Conservation (phyloP, 2,113 vertebrate species). For the Uria lomvia region DNA sequence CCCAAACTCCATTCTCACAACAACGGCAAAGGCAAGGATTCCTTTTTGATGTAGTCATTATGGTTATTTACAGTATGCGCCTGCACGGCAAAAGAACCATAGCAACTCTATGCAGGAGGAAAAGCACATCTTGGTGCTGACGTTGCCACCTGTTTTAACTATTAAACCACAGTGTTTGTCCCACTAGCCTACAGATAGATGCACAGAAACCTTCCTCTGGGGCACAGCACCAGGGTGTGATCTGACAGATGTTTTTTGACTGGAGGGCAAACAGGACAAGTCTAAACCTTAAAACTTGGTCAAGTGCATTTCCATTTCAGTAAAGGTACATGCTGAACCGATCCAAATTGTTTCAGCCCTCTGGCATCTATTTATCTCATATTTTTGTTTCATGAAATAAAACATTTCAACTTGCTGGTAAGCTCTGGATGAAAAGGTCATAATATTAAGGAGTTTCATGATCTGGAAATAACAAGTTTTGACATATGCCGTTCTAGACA, state of each 20-base stretch:
- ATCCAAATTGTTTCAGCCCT: neutral
- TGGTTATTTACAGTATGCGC: neutral
- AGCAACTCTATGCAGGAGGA: neutral
- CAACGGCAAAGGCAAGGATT: neutral
- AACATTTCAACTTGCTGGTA: neutral
- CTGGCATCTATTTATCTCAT: neutral
- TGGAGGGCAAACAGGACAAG: neutral
- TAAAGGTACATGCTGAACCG: neutral
- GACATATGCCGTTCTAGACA: neutral
- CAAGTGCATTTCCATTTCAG: neutral
- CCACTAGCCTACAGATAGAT: neutral
- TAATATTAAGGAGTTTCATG: neutral
- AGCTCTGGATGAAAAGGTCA: neutral
- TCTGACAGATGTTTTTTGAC: neutral
- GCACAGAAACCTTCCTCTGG: neutral
- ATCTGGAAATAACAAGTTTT: constrained; percentile 20
- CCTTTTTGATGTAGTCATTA: neutral
- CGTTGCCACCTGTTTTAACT: neutral
- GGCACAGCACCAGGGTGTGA: neutral
- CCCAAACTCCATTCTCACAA: neutral
- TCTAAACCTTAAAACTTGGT: neutral
- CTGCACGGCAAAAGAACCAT: neutral
- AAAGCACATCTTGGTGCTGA: neutral
- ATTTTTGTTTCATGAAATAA: neutral
- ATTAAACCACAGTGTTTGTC: neutral